phyloP scores from a whole-genome alignment of 2,888 invertebrate species.

The Desoria tigrina region DNA sequence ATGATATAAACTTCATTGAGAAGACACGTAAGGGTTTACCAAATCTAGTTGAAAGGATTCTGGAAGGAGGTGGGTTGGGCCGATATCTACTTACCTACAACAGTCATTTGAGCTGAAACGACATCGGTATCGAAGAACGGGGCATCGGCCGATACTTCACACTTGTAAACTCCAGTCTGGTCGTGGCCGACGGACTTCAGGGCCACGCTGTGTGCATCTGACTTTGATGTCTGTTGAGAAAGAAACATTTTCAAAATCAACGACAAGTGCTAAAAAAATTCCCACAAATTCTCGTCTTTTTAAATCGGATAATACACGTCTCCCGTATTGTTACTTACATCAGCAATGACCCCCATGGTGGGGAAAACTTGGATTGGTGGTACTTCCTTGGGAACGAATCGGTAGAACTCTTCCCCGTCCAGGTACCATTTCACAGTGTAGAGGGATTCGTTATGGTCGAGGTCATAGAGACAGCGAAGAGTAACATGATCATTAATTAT shows the following conservation, averaged over 20 bases:
- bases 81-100: conserved; percentile 50
- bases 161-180: conserved; percentile 51
- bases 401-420: conserved; percentile 73
- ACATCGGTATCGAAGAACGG: conserved; percentile 53
- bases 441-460: conserved; percentile 68
- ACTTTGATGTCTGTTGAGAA: conserved; percentile 46
- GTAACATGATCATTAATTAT: conserved; percentile 69
- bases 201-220: conserved; percentile 51
- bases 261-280: too few relatives aligned
- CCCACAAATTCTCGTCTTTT: not conserved
- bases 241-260: too few relatives aligned
- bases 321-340: conserved; percentile 60
- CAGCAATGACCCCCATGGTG: conserved; percentile 71
- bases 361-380: conserved; percentile 74
- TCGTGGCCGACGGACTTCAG: conserved; percentile 52
- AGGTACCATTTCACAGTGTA: conserved; percentile 84
- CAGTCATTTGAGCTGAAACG: conserved; percentile 52
- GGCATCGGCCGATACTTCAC: conserved; percentile 53
- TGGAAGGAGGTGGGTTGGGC: too few relatives aligned
- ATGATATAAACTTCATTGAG: too few relatives aligned
- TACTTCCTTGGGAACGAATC: conserved; percentile 76
- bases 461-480: conserved; percentile 72
- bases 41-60: too few relatives aligned
- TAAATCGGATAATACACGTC: not conserved
- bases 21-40: too few relatives aligned